These are phyloP conservation scores for Sinodicranocentrus sp. DNA, from an alignment of 2,888 invertebrate species.

Conservation along the genomic window DNA sequence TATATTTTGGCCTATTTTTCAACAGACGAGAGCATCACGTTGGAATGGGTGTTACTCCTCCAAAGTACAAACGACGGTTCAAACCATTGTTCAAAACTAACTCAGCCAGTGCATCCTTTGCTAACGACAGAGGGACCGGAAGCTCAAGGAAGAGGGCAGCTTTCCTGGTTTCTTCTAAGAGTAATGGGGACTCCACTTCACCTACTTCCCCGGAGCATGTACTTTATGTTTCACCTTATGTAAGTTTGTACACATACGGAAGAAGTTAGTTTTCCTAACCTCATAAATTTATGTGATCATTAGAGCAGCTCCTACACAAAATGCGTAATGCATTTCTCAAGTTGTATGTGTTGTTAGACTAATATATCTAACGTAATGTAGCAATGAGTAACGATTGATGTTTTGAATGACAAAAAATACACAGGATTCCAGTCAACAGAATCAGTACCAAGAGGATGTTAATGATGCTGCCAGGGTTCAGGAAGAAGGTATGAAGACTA, in stretches of 20 bases:
- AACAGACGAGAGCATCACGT: slow-evolving; percentile 73
- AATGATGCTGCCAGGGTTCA: slow-evolving; percentile 30
- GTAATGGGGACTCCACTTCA: slow-evolving; percentile 69
- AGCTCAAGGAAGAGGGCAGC: slow-evolving; percentile 71
- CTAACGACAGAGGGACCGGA: slow-evolving; percentile 41
- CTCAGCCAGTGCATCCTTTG: slow-evolving; percentile 44
- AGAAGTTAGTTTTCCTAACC: background rate
- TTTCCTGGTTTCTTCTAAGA: slow-evolving; percentile 65
- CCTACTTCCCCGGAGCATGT: slow-evolving; percentile 73
- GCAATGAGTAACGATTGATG: background rate
- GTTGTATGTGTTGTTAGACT: no score
- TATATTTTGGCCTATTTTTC: no score
- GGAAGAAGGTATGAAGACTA: slow-evolving; percentile 36
- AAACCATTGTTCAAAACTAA: slow-evolving; percentile 74
- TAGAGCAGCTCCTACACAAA: no score
- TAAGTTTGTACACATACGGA: slow-evolving; percentile 44
- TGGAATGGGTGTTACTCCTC: slow-evolving; percentile 60
- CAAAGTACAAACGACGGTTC: slow-evolving; percentile 74
- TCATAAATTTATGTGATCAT: background rate
- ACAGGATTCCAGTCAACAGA: slow-evolving; percentile 25
- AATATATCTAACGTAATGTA: no score
- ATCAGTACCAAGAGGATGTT: slow-evolving; percentile 7
- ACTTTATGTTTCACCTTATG: slow-evolving; percentile 67
- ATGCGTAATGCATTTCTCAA: no score
- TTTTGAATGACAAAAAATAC: background rate